A percentile compares a stretch with the other conserved stretches of the same genome.
These are phyloP conservation scores for Tetragonula clypearis DNA, from an alignment of 1,140 invertebrate genomes.

Conservation along the genomic window DNA sequence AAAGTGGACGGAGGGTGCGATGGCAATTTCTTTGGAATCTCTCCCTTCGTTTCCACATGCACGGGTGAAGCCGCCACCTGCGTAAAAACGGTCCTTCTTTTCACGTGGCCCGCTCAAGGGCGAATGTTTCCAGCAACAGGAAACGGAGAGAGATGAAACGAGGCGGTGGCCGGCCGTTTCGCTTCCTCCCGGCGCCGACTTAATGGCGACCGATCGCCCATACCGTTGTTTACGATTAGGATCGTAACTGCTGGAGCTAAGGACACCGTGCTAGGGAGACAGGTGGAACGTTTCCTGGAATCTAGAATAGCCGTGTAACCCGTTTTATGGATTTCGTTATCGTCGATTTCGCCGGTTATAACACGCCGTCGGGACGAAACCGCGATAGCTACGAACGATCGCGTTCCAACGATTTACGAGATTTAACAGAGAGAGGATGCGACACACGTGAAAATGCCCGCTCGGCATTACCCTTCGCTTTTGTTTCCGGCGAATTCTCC, in stretches of 20 bases:
- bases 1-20: not conserved
- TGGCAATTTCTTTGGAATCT: not conserved
- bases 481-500: not conserved
- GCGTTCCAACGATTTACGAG: conserved; percentile 37
- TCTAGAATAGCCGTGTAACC: conserved; percentile 40
- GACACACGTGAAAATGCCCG: not conserved
- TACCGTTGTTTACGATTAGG: conserved; percentile 52
- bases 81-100: not conserved
- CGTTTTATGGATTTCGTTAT: conserved; percentile 54
- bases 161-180: not conserved
- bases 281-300: conserved; percentile 29
- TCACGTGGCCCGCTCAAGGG: conserved; percentile 30
- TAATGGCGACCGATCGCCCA: conserved; percentile 46
- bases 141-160: conserved; percentile 19
- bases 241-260: conserved; percentile 20
- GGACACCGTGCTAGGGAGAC: not conserved
- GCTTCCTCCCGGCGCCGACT: conserved; percentile 26
- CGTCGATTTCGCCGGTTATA: conserved; percentile 45
- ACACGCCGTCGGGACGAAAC: conserved; percentile 26
- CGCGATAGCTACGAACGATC: conserved; percentile 10
- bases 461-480: not conserved
- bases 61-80: conserved; percentile 13
- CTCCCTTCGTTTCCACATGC: not conserved
- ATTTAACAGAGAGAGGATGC: not conserved
- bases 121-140: conserved; percentile 38